Base-by-base conservation (phyloP, 2,113 vertebrate genomes). In the Tonatia bakeri region DNA sequence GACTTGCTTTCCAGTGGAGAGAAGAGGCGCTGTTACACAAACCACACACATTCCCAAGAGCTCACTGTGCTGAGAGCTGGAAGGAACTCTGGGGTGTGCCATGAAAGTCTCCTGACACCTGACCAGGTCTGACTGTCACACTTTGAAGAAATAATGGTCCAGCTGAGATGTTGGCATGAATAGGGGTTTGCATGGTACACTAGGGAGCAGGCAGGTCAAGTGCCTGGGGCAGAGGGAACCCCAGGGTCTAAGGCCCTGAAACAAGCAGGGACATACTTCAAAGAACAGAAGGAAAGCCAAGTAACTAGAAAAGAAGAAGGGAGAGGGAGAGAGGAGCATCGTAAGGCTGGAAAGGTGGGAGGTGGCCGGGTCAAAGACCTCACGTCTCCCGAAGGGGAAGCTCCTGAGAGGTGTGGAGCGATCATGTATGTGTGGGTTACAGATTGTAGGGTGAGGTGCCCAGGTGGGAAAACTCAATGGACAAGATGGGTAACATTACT, bases 401-500 rank as follows among this genome's bases (percentile, higher is more conserved):
- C n/a, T 22, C 4, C 43, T 17, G 36, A 24, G 59, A n/a, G 28
- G 19, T 20, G 56, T 59, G 17, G 16, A 12, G 33, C 5, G 14
- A 24, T n/a, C 47, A 75, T 24, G 22, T 13, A 8, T 17, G 0
- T 10, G 19, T 14, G 20, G 70, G 7, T 56, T n/a, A 7, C 8
- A 20, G 31, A n/a, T 1, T 59, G 7, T 17, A 8, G 31, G 26
- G 22, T 7, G n/a, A 26, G 40, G 8, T 7, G 17, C 28, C 5
- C 3, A 1, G 14, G 3, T 15, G 14, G 67, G 31, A 33, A 72
- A 65, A 38, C 17, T 50, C 77, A n/a, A 0, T 0, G 10, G 67
- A 26, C 16, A 70, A 72, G 73, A 65, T 3, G 1, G 15, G 2
- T 19, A 11, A n/a, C 4, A 4, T 13, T 3, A 43, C 43, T 22